These are phyloP conservation scores for Hozukius guyotensis DNA, from an alignment of 2,797 vertebrate genomes.

Conservation along the genomic window DNA sequence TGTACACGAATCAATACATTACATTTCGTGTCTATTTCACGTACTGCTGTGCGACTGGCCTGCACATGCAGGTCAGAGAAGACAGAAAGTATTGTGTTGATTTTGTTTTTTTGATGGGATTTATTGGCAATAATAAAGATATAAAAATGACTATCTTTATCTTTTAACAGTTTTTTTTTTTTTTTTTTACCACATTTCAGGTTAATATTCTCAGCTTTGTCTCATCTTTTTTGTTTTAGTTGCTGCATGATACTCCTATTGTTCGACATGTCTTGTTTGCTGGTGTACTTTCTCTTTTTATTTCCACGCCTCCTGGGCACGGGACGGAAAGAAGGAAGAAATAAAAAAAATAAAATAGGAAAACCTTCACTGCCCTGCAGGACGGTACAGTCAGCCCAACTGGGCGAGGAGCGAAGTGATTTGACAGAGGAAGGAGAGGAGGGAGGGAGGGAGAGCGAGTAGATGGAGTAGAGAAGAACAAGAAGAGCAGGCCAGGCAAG, in stretches of 20 bases:
- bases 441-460: background rate
- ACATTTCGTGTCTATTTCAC: no score
- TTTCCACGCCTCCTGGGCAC: slow-evolving; percentile 23
- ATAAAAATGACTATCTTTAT: no score
- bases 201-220: background rate
- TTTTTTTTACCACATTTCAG: background rate
- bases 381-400: slow-evolving; percentile 21
- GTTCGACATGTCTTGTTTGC: slow-evolving; percentile 9
- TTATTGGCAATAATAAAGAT: background rate
- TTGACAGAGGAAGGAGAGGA: slow-evolving; percentile 24
- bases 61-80: background rate
- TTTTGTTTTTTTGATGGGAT: background rate
- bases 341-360: background rate
- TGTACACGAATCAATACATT: no score
- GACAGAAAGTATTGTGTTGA: background rate
- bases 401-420: slow-evolving; percentile 41
- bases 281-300: slow-evolving; percentile 12
- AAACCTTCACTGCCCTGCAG: slow-evolving; percentile 45
- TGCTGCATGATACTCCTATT: background rate
- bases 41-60: no score
- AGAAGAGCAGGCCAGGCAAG: slow-evolving; percentile 33
- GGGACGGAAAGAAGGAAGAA: background rate
- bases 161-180: no score
- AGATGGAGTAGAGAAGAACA: background rate
- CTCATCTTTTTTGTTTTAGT: background rate